phyloP scores from a whole-genome alignment of 2,113 vertebrate genomes.

The Cyanistes caeruleus region DNA sequence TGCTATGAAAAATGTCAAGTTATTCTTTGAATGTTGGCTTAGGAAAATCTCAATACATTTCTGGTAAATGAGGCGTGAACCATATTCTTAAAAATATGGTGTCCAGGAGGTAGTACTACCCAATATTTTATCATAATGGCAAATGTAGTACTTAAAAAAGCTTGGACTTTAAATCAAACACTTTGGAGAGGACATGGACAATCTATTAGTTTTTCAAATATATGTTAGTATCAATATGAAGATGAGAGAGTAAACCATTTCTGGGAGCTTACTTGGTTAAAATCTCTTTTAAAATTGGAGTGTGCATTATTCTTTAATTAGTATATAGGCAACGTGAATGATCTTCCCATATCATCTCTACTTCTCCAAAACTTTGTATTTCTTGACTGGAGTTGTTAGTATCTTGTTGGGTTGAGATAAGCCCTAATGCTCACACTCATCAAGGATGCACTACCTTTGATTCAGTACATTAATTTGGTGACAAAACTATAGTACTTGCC shows the following conservation, averaged over 20 bases:
- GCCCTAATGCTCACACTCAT: not conserved
- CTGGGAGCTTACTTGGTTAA: not conserved
- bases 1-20: constrained; percentile 44
- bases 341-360: not conserved
- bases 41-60: constrained; percentile 63
- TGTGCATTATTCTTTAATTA: not conserved
- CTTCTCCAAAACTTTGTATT: not conserved
- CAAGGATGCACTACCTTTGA: not conserved
- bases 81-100: constrained; percentile 56
- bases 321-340: not conserved
- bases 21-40: constrained; percentile 53
- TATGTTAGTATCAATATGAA: not conserved
- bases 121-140: constrained; percentile 60
- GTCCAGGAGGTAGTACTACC: constrained; percentile 9
- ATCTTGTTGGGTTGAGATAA: not conserved
- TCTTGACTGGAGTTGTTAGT: not conserved
- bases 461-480: not conserved
- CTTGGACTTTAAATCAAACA: constrained; percentile 61
- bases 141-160: constrained; percentile 27
- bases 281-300: not conserved
- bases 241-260: not conserved
- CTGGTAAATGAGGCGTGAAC: constrained; percentile 65
- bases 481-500: not conserved
- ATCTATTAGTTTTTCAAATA: constrained; percentile 18
- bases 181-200: not conserved